phyloP scores from a whole-genome alignment of 2,113 vertebrate genomes.

The Hyperoodon ampullatus region DNA sequence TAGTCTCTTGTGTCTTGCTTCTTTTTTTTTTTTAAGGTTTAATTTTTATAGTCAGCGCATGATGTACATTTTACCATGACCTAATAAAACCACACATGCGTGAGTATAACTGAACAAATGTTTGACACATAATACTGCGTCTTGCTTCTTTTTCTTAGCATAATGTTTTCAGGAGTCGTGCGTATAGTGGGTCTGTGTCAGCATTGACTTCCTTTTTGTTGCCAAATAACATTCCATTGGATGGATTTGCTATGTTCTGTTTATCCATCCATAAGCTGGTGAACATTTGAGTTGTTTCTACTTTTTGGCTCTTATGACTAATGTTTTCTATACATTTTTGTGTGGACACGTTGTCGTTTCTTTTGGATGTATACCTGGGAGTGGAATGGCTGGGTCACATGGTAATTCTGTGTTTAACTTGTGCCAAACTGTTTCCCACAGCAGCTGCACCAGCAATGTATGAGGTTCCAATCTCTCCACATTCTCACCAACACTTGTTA shows the following conservation, averaged over 20 bases:
- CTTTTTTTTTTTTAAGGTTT: not conserved
- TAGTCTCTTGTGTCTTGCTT: not conserved
- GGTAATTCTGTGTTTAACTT: not conserved
- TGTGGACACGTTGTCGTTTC: not conserved
- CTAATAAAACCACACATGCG: no score
- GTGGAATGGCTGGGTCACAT: no score
- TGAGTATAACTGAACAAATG: no score
- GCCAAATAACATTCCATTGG: rapidly evolving
- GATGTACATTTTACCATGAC: no score
- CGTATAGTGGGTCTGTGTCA: rapidly evolving
- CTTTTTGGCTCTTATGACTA: not conserved
- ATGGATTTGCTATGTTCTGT: rapidly evolving
- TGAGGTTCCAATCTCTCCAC: not conserved
- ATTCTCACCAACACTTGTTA: rapidly evolving
- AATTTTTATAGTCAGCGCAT: no score
- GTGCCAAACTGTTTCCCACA: not conserved
- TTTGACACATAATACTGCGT: no score
- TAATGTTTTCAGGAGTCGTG: rapidly evolving
- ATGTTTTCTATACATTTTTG: not conserved
- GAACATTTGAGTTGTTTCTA: not conserved
- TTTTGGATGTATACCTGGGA: not conserved
- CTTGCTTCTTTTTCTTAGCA: not conserved
- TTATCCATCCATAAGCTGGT: rapidly evolving
- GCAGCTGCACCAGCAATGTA: rapidly evolving
- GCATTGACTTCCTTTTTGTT: rapidly evolving